Percentiles rank a stretch among this genome's conserved stretches.
Evolutionary conservation across 2,797 vertebrate species (phyloP).

Genomic region (Gambusia yucatana): DNA sequence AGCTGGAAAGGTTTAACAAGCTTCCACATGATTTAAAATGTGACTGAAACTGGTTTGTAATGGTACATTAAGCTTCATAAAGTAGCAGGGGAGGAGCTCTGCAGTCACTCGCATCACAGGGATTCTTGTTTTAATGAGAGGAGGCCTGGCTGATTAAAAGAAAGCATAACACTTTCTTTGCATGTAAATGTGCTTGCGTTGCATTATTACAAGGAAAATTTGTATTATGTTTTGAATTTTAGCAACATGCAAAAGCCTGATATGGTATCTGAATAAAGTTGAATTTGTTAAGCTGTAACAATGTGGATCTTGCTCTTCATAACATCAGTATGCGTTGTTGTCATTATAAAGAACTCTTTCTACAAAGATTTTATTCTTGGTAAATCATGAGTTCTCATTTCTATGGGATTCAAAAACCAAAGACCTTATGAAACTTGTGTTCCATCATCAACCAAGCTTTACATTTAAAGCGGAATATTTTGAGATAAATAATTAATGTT

Average conservation of each 20-base stretch:
- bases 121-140: constrained; percentile 55
- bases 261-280: not conserved
- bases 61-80: constrained; percentile 63
- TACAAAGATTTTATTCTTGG: not conserved
- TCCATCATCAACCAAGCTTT: not conserved
- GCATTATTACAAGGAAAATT: constrained; percentile 21
- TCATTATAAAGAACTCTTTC: not conserved
- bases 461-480: not conserved
- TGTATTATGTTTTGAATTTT: not conserved
- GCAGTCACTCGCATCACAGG: constrained; percentile 18
- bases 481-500: not conserved
- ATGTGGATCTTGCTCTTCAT: not conserved
- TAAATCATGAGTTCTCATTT: not conserved
- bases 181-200: constrained; percentile 28
- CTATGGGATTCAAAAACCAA: not conserved
- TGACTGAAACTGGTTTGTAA: constrained; percentile 63
- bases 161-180: constrained; percentile 36
- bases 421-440: not conserved
- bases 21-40: constrained; percentile 51
- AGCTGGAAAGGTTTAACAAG: constrained; percentile 48
- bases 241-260: not conserved
- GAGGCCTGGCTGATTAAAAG: constrained; percentile 34
- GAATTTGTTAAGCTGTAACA: not conserved
- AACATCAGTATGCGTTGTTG: not conserved
- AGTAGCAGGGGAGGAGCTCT: constrained; percentile 36